These are phyloP conservation scores for Brotula barbata DNA, from an alignment of 2,797 vertebrate species.

Conservation along the genomic window DNA sequence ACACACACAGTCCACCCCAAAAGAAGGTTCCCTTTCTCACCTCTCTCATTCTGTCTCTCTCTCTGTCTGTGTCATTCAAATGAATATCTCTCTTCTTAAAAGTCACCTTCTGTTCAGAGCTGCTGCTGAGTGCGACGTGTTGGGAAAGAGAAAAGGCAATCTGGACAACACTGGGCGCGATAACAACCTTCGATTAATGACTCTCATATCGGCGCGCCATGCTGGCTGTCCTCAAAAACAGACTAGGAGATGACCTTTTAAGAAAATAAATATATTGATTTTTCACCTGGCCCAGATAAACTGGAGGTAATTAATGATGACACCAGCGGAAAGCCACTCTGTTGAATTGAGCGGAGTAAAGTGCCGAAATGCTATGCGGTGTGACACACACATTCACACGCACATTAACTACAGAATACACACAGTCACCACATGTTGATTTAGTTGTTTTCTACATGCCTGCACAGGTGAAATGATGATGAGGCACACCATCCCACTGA, in stretches of 20 bases:
- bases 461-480: conserved; percentile 55
- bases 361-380: conserved; percentile 10
- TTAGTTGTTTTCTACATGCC: conserved; percentile 53
- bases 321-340: conserved; percentile 55
- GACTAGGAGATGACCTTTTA: conserved; percentile 66
- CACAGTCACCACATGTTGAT: conserved; percentile 36
- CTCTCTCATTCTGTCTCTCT: not conserved
- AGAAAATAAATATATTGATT: conserved; percentile 70
- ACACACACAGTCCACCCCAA: not conserved
- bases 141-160: conserved; percentile 52
- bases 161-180: conserved; percentile 32
- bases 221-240: conserved; percentile 57
- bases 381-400: conserved; percentile 4
- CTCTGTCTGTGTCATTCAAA: conserved; percentile 33
- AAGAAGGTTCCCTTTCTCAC: not conserved
- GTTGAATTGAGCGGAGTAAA: conserved; percentile 49
- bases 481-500: conserved; percentile 51
- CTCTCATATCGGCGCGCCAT: conserved; percentile 25
- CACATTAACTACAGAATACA: not conserved
- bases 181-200: conserved; percentile 71
- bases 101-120: conserved; percentile 68
- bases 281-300: conserved; percentile 63
- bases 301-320: conserved; percentile 68
- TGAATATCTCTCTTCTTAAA: conserved; percentile 49
- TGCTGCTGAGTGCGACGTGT: conserved; percentile 29